Conservation (phyloP, 2,113 vertebrate genomes). For the Pungitius pungitius region DNA sequence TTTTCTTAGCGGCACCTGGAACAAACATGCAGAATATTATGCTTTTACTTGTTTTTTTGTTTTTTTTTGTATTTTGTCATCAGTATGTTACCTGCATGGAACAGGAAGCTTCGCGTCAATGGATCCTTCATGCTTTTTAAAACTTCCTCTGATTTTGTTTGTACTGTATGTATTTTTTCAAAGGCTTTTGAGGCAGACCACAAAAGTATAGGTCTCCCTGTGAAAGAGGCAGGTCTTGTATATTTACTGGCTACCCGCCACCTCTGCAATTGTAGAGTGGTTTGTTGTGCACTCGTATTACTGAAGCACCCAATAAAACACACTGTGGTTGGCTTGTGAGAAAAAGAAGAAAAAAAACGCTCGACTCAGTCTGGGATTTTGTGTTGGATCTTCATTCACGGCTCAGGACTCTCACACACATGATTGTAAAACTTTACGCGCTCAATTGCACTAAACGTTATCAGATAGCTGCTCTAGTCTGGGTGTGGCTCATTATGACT, state of each 20-base stretch:
- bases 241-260: conserved; percentile 96
- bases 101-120: conserved; percentile 86
- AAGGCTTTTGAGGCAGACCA: conserved; percentile 89
- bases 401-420: neutral
- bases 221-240: conserved; percentile 92
- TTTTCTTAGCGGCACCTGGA: conserved; percentile 79
- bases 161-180: conserved; percentile 87
- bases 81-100: conserved; percentile 92
- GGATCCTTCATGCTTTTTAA: conserved; percentile 86
- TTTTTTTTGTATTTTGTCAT: conserved; percentile 85
- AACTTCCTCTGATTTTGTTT: conserved; percentile 85
- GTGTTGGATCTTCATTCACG: conserved; percentile 18
- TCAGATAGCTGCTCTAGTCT: neutral
- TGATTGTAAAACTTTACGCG: conserved; percentile 28
- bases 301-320: conserved; percentile 99
- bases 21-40: conserved; percentile 87
- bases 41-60: conserved; percentile 79
- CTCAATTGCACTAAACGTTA: neutral
- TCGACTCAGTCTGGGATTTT: conserved; percentile 43
- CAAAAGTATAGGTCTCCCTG: conserved; percentile 90
- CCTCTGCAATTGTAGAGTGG: conserved; percentile 91
- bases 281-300: conserved; percentile 99
- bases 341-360: conserved; percentile 24
- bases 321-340: conserved; percentile 92
- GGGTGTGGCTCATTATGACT: conserved; percentile 2